A percentile compares a stretch with the other conserved stretches of the same genome.
Conservation (phyloP, 1,140 invertebrate genomes). For the Magallana ariakensis region DNA sequence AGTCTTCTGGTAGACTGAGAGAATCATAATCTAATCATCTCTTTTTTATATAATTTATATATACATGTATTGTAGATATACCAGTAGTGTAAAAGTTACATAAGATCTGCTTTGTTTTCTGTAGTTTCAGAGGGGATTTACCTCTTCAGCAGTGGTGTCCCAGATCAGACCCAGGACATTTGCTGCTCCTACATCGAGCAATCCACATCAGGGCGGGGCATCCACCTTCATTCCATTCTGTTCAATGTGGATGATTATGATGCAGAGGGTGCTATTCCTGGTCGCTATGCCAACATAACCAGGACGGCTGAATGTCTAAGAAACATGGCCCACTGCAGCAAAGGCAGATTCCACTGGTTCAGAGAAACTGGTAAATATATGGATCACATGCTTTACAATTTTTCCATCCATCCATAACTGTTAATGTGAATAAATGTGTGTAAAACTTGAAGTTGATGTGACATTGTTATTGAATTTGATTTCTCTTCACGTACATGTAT, state of each 20-base stretch:
- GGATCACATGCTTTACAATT: no score
- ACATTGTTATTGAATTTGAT: background rate
- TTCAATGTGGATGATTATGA: constrained; percentile 80
- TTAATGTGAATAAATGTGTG: no score
- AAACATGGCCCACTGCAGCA: constrained; percentile 77
- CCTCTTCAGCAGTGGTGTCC: constrained; percentile 79
- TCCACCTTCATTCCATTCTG: constrained; percentile 77
- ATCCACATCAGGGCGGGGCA: constrained; percentile 67
- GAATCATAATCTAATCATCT: no score
- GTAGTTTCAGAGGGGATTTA: constrained; percentile 78
- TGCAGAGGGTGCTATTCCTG: constrained; percentile 77
- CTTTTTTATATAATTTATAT: no score
- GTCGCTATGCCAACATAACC: constrained; percentile 80
- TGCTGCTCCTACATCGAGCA: constrained; percentile 77
- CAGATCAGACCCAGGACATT: constrained; percentile 77
- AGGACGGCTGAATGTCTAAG: constrained; percentile 77
- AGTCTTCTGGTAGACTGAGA: background rate
- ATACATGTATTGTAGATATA: background rate
- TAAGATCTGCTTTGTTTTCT: constrained; percentile 40
- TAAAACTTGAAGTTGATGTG: background rate
- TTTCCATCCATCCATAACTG: no score
- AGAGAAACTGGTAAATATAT: constrained; percentile 78
- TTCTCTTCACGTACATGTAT: background rate
- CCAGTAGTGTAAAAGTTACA: background rate
- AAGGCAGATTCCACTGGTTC: constrained; percentile 80